Percentiles rank a stretch among this genome's conserved stretches.
Evolutionary conservation across 2,113 vertebrate species (phyloP).

Genomic region (Tachysurus vachellii): DNA sequence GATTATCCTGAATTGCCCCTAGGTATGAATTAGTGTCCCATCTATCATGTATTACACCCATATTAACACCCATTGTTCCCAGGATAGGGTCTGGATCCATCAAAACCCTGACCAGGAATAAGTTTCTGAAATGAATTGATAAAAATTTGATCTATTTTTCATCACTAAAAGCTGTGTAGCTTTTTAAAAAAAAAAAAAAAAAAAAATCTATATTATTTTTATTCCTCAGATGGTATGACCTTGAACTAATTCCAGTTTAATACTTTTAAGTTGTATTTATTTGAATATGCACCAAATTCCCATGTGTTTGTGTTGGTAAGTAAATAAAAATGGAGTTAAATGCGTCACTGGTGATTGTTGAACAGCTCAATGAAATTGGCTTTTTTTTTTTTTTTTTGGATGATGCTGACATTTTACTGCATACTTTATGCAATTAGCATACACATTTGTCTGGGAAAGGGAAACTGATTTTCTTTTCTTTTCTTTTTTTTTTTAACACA

Average conservation of each 20-base stretch:
- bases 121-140: neutral
- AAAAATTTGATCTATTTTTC: neutral
- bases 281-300: neutral
- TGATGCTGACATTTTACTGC: neutral
- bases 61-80: neutral
- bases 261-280: neutral
- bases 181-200: neutral
- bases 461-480: neutral
- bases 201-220: neutral
- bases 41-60: neutral
- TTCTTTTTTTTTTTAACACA: constrained; percentile 18
- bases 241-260: neutral
- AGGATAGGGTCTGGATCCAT: neutral
- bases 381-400: neutral
- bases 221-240: neutral
- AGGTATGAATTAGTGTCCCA: neutral
- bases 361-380: neutral
- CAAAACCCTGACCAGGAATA: neutral
- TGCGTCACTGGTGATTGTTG: neutral
- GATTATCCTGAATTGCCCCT: neutral
- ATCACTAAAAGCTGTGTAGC: neutral
- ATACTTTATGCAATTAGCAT: constrained; percentile 14
- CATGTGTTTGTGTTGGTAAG: neutral
- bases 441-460: neutral
- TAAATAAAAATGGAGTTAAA: neutral